These are phyloP conservation scores for Rhinichthys osculus DNA, from an alignment of 2,797 vertebrate species.

Conservation along the genomic window DNA sequence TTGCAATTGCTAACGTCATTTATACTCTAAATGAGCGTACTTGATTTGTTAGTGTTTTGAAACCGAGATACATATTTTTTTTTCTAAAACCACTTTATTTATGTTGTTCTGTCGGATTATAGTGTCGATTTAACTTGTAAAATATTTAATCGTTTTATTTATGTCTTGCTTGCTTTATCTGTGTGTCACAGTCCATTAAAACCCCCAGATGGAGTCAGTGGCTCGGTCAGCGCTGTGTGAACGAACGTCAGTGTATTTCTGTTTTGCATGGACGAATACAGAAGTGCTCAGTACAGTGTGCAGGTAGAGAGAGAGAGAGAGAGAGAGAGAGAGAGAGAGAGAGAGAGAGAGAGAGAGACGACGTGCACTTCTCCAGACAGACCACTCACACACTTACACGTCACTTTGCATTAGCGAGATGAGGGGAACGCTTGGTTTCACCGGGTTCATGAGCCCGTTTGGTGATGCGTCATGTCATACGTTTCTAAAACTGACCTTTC, in stretches of 20 bases:
- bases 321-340: background rate
- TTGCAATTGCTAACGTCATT: no score
- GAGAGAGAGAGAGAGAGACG: background rate
- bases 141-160: no score
- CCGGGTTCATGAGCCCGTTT: background rate
- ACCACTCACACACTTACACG: conserved; percentile 1
- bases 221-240: background rate
- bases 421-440: background rate
- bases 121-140: no score
- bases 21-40: no score
- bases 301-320: background rate
- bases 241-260: background rate
- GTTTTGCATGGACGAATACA: background rate
- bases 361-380: background rate
- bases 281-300: background rate
- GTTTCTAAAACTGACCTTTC: conserved; percentile 24
- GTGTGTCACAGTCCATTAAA: background rate
- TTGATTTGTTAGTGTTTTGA: no score
- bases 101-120: no score
- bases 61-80: no score
- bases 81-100: no score
- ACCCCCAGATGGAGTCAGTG: background rate
- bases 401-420: background rate
- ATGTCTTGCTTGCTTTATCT: background rate
- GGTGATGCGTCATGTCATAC: background rate